Conservation (phyloP, 2,888 invertebrate genomes). For the Drosophila neonasuta region DNA sequence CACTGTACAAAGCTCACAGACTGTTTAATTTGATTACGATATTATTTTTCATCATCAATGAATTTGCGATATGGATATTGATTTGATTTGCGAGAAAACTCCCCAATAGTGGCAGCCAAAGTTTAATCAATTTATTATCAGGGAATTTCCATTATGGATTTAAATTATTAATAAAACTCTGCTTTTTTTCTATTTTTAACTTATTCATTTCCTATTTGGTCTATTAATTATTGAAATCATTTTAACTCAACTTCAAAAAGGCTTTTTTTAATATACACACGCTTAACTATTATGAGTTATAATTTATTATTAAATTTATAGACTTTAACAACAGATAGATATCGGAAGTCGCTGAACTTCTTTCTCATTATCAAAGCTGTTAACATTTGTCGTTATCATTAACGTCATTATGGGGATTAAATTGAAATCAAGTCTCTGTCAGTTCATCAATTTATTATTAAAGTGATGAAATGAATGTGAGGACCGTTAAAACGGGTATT, state of each 20-base stretch:
- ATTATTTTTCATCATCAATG: neutral
- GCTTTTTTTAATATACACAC: neutral
- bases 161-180: neutral
- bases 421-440: constrained; percentile 45
- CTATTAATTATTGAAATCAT: neutral
- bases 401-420: constrained; percentile 17
- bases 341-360: neutral
- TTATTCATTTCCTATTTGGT: neutral
- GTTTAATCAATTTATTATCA: neutral
- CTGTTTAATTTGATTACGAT: constrained; percentile 1
- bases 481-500: constrained; percentile 59
- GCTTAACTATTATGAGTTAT: neutral
- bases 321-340: neutral
- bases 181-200: too few relatives aligned
- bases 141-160: neutral
- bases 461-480: constrained; percentile 45
- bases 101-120: neutral
- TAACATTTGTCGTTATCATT: constrained; percentile 12
- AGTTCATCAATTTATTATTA: constrained; percentile 30
- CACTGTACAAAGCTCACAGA: neutral
- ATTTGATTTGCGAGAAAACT: neutral
- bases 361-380: neutral
- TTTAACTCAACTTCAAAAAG: constrained; percentile 1
- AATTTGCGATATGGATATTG: neutral
- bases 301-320: neutral